phyloP scores from a whole-genome alignment of 2,797 vertebrate genomes.

The Adrianichthys oophorus region DNA sequence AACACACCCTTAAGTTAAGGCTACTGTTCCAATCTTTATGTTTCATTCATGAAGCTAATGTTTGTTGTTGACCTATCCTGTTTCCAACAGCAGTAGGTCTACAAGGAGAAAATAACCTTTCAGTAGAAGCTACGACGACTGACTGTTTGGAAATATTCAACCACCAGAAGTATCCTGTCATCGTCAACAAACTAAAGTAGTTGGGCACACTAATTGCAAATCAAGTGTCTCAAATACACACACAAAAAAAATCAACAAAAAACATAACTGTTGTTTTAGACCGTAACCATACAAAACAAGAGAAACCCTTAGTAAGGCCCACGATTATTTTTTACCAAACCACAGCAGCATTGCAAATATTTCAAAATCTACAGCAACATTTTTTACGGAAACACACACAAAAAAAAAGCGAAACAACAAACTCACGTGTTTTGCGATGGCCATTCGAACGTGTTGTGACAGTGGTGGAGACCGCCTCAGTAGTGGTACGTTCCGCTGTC shows the following conservation, averaged over 20 bases:
- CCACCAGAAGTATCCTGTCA: conserved; percentile 2
- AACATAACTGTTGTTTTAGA: neutral
- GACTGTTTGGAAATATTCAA: conserved; percentile 3
- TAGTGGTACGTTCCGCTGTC: conserved; percentile 76
- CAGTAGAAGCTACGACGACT: conserved; percentile 22
- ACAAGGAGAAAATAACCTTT: conserved; percentile 7
- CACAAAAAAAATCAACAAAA: neutral
- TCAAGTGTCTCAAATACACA: neutral
- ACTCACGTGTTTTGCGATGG: conserved; percentile 81
- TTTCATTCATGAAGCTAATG: no score
- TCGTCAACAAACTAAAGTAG: neutral
- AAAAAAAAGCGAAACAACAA: neutral
- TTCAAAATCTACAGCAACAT: neutral
- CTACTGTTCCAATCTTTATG: no score
- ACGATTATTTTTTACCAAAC: neutral
- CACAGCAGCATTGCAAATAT: neutral
- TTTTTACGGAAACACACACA: neutral
- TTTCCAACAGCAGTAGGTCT: conserved; percentile 11
- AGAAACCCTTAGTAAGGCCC: neutral
- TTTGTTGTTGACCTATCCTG: no score
- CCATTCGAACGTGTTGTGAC: conserved; percentile 61
- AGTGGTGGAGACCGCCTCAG: conserved; percentile 63
- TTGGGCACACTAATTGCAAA: neutral
- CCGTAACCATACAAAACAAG: neutral
- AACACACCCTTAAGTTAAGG: no score